These are phyloP conservation scores for Sesia apiformis DNA, from an alignment of 2,888 invertebrate species.

Conservation along the genomic window DNA sequence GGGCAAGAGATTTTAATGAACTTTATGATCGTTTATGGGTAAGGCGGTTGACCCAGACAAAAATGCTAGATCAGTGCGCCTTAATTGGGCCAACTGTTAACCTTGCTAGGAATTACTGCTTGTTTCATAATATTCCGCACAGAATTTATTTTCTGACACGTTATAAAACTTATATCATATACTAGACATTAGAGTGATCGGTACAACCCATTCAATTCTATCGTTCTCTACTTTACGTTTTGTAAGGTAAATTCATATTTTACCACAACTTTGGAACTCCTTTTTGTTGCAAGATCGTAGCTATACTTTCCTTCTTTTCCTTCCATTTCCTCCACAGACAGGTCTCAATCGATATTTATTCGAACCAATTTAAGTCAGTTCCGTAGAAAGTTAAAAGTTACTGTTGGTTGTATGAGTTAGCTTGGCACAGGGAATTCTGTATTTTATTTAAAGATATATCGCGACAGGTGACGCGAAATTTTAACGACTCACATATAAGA, in stretches of 20 bases:
- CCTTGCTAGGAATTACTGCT: too few relatives aligned
- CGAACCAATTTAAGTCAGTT: constrained; percentile 5
- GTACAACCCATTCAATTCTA: background rate
- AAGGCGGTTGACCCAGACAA: too few relatives aligned
- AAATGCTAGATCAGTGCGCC: too few relatives aligned
- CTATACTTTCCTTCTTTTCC: background rate
- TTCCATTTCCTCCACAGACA: background rate
- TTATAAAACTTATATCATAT: too few relatives aligned
- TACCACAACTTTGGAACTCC: background rate
- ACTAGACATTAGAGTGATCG: background rate
- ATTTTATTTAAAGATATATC: background rate
- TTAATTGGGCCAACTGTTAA: too few relatives aligned
- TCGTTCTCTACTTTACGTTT: background rate
- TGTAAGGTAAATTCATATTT: background rate
- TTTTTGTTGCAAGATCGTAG: background rate
- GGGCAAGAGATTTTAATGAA: too few relatives aligned
- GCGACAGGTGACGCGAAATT: background rate
- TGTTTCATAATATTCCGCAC: too few relatives aligned
- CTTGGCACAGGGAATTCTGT: background rate
- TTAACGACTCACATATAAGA: background rate
- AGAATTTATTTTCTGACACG: too few relatives aligned
- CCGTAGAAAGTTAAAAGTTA: constrained; percentile 1
- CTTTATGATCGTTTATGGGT: too few relatives aligned
- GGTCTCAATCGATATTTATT: background rate
- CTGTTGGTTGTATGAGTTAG: background rate